Percentiles rank a stretch among this genome's conserved stretches.
These are phyloP conservation scores for Gymnothorax javanicus DNA, from an alignment of 2,797 vertebrate species.

Conservation along the genomic window DNA sequence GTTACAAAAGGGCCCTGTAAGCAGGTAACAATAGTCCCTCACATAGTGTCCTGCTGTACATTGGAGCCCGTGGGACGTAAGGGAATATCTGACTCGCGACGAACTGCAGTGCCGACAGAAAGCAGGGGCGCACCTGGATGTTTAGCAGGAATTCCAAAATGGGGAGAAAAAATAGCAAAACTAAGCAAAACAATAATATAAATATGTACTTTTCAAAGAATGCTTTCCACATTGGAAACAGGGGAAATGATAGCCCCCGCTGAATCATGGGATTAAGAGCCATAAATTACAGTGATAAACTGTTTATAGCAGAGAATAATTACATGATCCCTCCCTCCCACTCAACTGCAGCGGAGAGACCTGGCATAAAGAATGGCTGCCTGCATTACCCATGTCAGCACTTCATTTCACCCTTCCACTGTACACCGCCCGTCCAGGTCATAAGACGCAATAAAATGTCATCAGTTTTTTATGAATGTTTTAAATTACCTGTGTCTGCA, in stretches of 20 bases:
- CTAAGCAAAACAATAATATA: neutral
- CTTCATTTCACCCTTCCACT: neutral
- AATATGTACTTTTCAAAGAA: neutral
- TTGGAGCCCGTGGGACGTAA: neutral
- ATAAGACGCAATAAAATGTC: neutral
- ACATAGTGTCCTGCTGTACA: no score
- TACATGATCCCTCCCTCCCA: neutral
- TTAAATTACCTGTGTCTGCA: neutral
- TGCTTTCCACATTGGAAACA: neutral
- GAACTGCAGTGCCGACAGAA: no score
- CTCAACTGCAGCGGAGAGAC: neutral
- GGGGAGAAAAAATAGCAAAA: neutral
- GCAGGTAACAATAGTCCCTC: no score
- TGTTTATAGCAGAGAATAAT: constrained; percentile 1
- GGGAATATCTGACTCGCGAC: no score
- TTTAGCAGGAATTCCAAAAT: neutral
- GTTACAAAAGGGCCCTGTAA: no score
- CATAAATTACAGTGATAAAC: constrained; percentile 8
- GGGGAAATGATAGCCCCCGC: neutral
- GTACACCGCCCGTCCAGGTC: neutral
- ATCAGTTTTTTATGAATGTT: neutral
- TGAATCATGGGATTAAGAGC: constrained; percentile 3
- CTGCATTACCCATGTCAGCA: neutral
- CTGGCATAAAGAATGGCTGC: neutral
- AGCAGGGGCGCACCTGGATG: no score